Evolutionary conservation across 2,113 vertebrate genomes (phyloP).

Genomic region (Malurus melanocephalus): DNA sequence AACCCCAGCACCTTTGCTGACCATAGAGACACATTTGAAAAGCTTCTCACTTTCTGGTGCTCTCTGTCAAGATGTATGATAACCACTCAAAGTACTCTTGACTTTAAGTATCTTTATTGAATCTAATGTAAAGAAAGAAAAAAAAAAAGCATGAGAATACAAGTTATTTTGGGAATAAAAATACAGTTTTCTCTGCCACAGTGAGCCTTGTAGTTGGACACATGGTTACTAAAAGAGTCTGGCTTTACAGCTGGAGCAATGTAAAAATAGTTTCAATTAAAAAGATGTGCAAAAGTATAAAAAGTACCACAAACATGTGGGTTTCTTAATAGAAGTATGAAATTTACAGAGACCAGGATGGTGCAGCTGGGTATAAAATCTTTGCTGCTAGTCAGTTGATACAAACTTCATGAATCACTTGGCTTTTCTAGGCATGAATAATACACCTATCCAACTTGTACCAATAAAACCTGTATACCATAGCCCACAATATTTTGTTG

Average conservation of each 20-base stretch:
- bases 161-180: slow-evolving; percentile 27
- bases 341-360: background rate
- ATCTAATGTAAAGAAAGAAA: background rate
- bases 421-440: background rate
- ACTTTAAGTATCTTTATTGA: background rate
- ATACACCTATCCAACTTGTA: background rate
- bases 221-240: slow-evolving; percentile 35
- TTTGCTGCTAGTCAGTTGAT: background rate
- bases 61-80: background rate
- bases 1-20: background rate
- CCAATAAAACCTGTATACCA: background rate
- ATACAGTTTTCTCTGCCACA: background rate
- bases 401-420: background rate
- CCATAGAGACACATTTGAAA: background rate
- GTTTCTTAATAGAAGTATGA: slow-evolving; percentile 15
- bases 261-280: slow-evolving; percentile 59
- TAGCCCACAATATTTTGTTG: background rate
- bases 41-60: background rate
- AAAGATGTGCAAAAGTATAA: slow-evolving; percentile 34
- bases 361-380: background rate
- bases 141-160: background rate
- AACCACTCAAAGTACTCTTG: background rate
- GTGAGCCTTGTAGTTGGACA: slow-evolving; percentile 15
- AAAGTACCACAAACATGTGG: background rate
- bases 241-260: slow-evolving; percentile 47